Conservation (phyloP, 2,113 vertebrate species). For the Malurus alboscapulatus region DNA sequence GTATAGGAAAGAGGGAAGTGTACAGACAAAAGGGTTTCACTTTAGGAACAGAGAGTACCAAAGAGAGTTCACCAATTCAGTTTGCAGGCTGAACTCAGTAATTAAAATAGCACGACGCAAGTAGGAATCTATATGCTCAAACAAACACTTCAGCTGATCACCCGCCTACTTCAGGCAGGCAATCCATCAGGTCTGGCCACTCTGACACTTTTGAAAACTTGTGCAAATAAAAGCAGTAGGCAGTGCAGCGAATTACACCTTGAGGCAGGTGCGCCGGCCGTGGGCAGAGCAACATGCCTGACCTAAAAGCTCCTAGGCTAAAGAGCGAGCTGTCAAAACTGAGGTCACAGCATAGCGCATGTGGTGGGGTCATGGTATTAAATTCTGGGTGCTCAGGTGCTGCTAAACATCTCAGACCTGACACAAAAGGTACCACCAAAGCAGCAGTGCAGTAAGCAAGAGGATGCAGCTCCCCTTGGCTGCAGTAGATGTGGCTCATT, state of each 20-base stretch:
- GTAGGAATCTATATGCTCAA: background rate
- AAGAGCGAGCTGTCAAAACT: background rate
- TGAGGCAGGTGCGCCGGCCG: background rate
- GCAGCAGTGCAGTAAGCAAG: background rate
- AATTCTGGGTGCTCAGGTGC: background rate
- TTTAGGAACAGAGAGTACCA: background rate
- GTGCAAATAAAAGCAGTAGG: background rate
- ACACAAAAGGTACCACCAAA: background rate
- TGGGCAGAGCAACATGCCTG: background rate
- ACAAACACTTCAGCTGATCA: background rate
- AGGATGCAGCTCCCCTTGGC: background rate
- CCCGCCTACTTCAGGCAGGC: background rate
- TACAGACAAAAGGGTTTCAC: background rate
- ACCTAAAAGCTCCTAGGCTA: background rate
- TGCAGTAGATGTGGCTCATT: background rate
- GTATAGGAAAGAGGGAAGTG: background rate
- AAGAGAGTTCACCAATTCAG: background rate
- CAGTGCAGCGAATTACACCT: accelerated
- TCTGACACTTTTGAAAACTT: background rate
- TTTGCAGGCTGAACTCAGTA: background rate
- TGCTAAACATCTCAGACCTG: background rate
- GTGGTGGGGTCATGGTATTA: background rate
- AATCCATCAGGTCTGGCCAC: background rate
- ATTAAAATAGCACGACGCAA: background rate
- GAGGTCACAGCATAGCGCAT: accelerated